Evolutionary conservation across 1,140 invertebrate genomes (phyloP).

Genomic region (Drosophila albomicans): DNA sequence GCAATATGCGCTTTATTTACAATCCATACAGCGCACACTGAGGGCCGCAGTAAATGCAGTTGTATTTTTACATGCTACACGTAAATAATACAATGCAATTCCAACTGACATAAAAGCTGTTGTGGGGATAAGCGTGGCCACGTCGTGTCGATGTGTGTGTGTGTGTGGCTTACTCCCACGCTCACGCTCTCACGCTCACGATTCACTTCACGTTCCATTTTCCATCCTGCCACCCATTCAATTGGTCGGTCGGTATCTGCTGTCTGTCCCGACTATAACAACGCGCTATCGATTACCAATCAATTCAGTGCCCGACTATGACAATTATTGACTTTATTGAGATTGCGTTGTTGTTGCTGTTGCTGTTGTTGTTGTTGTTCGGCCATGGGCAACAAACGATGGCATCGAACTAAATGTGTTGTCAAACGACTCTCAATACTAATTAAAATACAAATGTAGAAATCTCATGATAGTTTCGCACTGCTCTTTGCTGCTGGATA

Average conservation of each 20-base stretch:
- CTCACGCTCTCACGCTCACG: background rate
- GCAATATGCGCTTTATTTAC: slow-evolving; percentile 73
- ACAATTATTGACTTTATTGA: slow-evolving; percentile 70
- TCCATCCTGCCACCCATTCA: background rate
- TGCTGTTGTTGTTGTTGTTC: too few relatives aligned
- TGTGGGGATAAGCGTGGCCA: slow-evolving; percentile 21
- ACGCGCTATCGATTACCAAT: slow-evolving; percentile 71
- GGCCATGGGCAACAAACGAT: too few relatives aligned
- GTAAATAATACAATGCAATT: slow-evolving; percentile 47
- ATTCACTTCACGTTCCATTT: background rate
- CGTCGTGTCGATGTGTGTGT: slow-evolving; percentile 9
- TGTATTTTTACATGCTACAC: slow-evolving; percentile 71
- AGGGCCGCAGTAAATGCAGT: slow-evolving; percentile 50
- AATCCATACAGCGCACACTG: slow-evolving; percentile 57
- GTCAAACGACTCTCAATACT: slow-evolving; percentile 17
- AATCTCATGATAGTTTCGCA: slow-evolving; percentile 2
- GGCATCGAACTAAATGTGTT: too few relatives aligned
- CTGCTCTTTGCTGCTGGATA: background rate
- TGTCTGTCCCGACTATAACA: slow-evolving; percentile 19
- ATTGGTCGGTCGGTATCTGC: background rate
- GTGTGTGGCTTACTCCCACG: background rate
- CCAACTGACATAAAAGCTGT: slow-evolving; percentile 18
- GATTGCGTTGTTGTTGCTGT: slow-evolving; percentile 24
- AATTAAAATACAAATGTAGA: slow-evolving; percentile 60
- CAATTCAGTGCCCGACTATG: slow-evolving; percentile 57